phyloP scores from a whole-genome alignment of 2,888 invertebrate species.

The Lasius fuliginosus region DNA sequence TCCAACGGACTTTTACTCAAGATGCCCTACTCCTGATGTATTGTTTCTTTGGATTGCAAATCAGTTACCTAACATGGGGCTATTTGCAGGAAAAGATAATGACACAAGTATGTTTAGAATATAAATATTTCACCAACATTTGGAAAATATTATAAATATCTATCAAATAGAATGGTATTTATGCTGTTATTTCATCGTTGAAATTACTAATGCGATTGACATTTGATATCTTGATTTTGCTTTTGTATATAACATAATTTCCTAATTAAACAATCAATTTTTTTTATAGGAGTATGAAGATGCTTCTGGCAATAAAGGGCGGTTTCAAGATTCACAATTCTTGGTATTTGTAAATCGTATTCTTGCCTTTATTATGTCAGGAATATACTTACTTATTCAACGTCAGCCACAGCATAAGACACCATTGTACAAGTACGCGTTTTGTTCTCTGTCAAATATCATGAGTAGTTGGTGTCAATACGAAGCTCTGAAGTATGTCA shows the following conservation, averaged over 20 bases:
- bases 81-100: conserved; percentile 99
- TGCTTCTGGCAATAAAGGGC: conserved; percentile 88
- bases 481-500: conserved; percentile 99
- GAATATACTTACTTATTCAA: conserved; percentile 88
- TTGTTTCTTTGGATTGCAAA: conserved; percentile 96
- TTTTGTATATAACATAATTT: not conserved
- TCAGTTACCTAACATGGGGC: conserved; percentile 98
- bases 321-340: conserved; percentile 98
- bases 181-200: not conserved
- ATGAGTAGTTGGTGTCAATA: conserved; percentile 99
- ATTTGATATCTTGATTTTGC: not conserved
- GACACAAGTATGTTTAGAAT: conserved; percentile 90
- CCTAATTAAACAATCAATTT: not conserved
- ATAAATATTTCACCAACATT: not conserved
- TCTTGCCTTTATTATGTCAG: conserved; percentile 93
- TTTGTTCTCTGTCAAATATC: conserved; percentile 98
- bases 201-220: not conserved
- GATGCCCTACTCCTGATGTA: conserved; percentile 89
- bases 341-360: conserved; percentile 98
- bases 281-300: conserved; percentile 89
- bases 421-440: conserved; percentile 97
- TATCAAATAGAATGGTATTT: not conserved
- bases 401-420: conserved; percentile 92
- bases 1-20: conserved; percentile 87
- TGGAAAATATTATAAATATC: conserved; percentile 1